Evolutionary conservation across 2,113 vertebrate genomes (phyloP).

Genomic region (Serilophus lunatus): DNA sequence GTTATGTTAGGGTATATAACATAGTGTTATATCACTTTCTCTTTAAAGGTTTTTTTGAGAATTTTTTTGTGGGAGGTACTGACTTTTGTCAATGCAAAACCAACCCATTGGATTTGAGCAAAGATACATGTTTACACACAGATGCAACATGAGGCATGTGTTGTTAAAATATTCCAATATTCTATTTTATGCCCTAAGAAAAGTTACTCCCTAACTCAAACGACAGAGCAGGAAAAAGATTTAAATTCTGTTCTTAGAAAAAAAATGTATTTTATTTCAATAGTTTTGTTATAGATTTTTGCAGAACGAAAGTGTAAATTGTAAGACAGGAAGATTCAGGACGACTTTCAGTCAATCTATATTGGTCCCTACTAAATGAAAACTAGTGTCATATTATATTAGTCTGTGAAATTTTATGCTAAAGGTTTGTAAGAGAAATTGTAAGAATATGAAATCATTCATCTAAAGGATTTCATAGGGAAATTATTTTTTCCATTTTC

Average conservation of each 20-base stretch:
- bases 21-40: not conserved
- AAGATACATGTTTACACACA: not conserved
- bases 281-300: not conserved
- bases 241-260: not conserved
- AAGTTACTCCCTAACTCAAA: not conserved
- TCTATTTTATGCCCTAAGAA: not conserved
- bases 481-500: not conserved
- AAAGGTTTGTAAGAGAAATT: not conserved
- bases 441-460: not conserved
- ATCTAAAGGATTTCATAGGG: not conserved
- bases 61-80: not conserved
- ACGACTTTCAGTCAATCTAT: not conserved
- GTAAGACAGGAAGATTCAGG: not conserved
- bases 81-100: not conserved
- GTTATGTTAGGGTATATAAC: not conserved
- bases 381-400: not conserved
- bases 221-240: not conserved
- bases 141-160: not conserved
- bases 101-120: not conserved
- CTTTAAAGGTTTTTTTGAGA: not conserved
- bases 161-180: not conserved
- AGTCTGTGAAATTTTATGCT: not conserved
- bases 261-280: not conserved
- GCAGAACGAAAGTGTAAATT: not conserved
- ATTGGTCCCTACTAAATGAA: not conserved